Conservation (phyloP, 2,888 invertebrate genomes). For the Melanchra persicariae region DNA sequence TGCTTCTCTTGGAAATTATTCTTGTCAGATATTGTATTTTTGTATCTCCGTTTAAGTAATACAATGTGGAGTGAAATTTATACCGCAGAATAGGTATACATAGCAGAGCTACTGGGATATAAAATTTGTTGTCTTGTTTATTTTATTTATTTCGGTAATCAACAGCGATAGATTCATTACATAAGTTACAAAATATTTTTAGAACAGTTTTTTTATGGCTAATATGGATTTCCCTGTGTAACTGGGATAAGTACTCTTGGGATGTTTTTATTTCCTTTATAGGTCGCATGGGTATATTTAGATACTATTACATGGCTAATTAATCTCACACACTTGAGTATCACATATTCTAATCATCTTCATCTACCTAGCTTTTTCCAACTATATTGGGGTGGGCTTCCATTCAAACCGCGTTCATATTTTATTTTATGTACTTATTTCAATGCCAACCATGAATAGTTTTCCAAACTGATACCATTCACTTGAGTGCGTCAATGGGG, state of each 20-base stretch:
- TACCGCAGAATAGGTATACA: not conserved
- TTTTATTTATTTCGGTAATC: too few relatives aligned
- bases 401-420: too few relatives aligned
- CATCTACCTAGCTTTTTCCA: too few relatives aligned
- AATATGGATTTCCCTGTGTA: too few relatives aligned
- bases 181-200: too few relatives aligned
- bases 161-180: too few relatives aligned
- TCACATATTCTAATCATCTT: not conserved
- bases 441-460: not conserved
- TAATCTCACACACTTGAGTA: not conserved
- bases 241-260: too few relatives aligned
- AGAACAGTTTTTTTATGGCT: too few relatives aligned
- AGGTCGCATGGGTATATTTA: too few relatives aligned
- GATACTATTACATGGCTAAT: not conserved
- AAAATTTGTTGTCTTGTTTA: not conserved
- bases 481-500: not conserved
- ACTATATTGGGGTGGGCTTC: too few relatives aligned
- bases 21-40: conserved; percentile 34
- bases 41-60: conserved; percentile 14
- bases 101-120: not conserved
- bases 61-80: conserved; percentile 16
- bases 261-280: not conserved
- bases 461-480: too few relatives aligned
- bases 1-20: conserved; percentile 23
- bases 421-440: too few relatives aligned